Evolutionary conservation across 2,888 invertebrate species (phyloP), one percentile per base, ranked within the genome.

Genomic region (Rhorus exstirpatorius): DNA sequence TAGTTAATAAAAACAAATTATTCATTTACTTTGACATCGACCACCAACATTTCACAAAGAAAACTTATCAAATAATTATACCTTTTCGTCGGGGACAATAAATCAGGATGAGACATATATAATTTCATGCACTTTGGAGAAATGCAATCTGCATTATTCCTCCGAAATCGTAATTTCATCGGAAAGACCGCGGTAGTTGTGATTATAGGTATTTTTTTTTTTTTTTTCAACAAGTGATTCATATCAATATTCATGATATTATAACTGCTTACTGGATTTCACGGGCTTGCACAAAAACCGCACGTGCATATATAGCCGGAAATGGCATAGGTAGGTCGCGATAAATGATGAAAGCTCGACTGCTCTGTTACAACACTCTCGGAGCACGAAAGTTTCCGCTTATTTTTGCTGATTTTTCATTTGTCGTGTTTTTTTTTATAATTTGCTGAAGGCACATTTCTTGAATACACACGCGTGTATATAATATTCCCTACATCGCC

Each of bases 251-350:
- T n/a, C n/a, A n/a, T n/a, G n/a, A n/a, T n/a, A n/a, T n/a, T n/a
- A n/a, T n/a, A n/a, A n/a, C n/a, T n/a, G n/a, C n/a, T n/a, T n/a
- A n/a, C n/a, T n/a, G n/a, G n/a, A n/a, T n/a, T n/a, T n/a, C n/a
- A n/a, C n/a, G n/a, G n/a, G n/a, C n/a, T n/a, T n/a, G n/a, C n/a
- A n/a, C n/a, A n/a, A 44, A n/a, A 44, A 44, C 8, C 12, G 12
- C 24, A 44, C 26, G 58, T 3, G 19, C 58, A 8, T 26, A 44
- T 2, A 3, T 31, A 31, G 65, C 46, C 67, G 76, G 76, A 68
- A 76, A 19, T 49, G 44, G n/a, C 31, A 10, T 55, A 67, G 60
- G 61, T 74, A 41, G 74, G 74, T 74, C 63, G 51, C 24, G 31
- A 17, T 31, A 61, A 67, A 49, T 67, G 24, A n/a, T 24, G n/a